phyloP scores from a whole-genome alignment of 1,140 invertebrate species.

The Portunus trituberculatus region DNA sequence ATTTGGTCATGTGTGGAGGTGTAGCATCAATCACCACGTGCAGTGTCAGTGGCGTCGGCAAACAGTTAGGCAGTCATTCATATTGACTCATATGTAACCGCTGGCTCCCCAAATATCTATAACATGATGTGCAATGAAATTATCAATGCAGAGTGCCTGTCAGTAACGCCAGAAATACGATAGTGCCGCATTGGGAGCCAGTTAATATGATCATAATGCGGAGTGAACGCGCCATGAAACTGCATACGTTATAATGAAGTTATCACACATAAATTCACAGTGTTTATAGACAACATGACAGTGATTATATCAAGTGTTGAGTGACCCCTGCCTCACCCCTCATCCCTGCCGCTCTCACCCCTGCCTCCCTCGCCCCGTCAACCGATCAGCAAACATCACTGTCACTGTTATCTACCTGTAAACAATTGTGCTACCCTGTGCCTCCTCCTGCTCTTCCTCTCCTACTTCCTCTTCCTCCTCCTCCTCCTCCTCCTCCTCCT shows the following conservation, averaged over 20 bases:
- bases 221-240: neutral
- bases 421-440: neutral
- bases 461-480: too few relatives aligned
- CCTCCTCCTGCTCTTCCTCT: neutral
- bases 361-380: neutral
- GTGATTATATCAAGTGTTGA: neutral
- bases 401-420: neutral
- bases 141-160: neutral
- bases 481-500: too few relatives aligned
- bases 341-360: neutral
- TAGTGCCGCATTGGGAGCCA: neutral
- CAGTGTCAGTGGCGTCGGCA: neutral
- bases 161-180: slow-evolving; percentile 6
- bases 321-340: neutral
- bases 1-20: neutral
- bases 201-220: neutral
- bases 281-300: slow-evolving; percentile 13
- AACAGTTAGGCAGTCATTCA: neutral
- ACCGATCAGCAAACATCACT: neutral
- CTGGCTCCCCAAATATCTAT: neutral
- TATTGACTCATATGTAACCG: slow-evolving; percentile 13
- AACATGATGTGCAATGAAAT: slow-evolving; percentile 1
- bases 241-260: slow-evolving; percentile 13
- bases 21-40: neutral
- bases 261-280: slow-evolving; percentile 7